Base-by-base conservation (phyloP, 2,113 vertebrate genomes). In the Dendrocopos noguchii region DNA sequence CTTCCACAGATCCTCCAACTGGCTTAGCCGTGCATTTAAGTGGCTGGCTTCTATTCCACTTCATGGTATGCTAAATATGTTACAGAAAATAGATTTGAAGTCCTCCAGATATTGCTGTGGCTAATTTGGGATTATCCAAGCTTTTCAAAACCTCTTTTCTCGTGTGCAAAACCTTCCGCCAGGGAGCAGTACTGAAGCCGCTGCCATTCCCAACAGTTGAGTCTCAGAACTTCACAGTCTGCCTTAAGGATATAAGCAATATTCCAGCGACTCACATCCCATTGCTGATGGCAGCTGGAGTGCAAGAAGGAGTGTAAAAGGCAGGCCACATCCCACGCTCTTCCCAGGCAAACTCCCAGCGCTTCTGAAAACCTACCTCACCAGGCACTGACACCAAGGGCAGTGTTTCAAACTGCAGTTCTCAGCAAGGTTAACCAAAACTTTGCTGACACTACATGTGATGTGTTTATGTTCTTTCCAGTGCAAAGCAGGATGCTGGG, bases 211-310 rank as follows among this genome's bases (percentile, higher is more conserved):
- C 34, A 57, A 7, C 57, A 29, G 5, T 55, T 8, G 4, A 64
- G 46, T 11, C 7, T 56, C 65, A 50, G 61, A 29, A 29, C 27
- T 80, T 80, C 25, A 29, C 7, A 50, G 20, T 2, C 29, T 24
- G 47, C 5, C 17, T 50, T 36, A 80, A n/a, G n/a, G 34, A 47
- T 12, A 4, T 13, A 21, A 31, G 56, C 80, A 67, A 27, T 25
- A 64, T 4, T 55, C 46, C 75, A 52, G 20, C 8, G 0, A 33
- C 56, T 84, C 31, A 2, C 2, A 0, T 36, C n/a, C 67, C 57
- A 7, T 42, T 55, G 59, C 34, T 71, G n/a, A 55, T 2, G 1
- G 46, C 33, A 82, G 33, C n/a, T 10, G 36, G 44, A 27, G 46
- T 4, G 4, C 56, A 34, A 22, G 15, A 21, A 15, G 70, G 39